Conservation (phyloP, 2,888 invertebrate genomes). For the Aspidiotus destructor region DNA sequence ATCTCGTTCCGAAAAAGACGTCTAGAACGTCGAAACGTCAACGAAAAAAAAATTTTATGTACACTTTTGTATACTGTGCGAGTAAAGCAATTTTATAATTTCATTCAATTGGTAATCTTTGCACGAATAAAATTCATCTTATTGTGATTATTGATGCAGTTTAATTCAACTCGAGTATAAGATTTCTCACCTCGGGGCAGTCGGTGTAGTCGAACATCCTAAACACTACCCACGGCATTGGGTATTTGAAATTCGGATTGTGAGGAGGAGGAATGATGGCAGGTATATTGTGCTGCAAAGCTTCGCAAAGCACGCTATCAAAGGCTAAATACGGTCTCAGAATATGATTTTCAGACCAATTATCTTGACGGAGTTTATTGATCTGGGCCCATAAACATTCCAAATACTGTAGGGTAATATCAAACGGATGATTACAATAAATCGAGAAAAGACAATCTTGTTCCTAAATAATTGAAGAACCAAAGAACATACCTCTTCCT, state of each 20-base stretch:
- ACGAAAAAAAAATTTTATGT: background rate
- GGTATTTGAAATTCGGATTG: slow-evolving; percentile 79
- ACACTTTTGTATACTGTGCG: too few relatives aligned
- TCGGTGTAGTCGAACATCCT: slow-evolving; percentile 98
- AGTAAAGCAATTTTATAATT: too few relatives aligned
- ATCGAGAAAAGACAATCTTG: background rate
- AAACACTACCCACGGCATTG: slow-evolving; percentile 89
- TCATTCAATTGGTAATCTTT: too few relatives aligned
- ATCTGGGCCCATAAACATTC: slow-evolving; percentile 96
- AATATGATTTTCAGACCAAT: slow-evolving; percentile 96
- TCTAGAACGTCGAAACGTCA: background rate
- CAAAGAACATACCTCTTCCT: slow-evolving; percentile 48
- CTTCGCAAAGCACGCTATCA: slow-evolving; percentile 89
- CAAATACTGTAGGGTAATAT: slow-evolving; percentile 53
- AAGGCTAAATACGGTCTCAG: slow-evolving; percentile 90
- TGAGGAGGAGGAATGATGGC: slow-evolving; percentile 86
- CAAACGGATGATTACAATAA: background rate
- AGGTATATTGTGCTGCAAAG: slow-evolving; percentile 89
- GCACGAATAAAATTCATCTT: too few relatives aligned
- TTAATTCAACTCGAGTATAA: slow-evolving; percentile 5
- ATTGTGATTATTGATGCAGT: background rate
- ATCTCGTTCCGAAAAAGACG: background rate
- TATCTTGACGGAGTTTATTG: slow-evolving; percentile 79
- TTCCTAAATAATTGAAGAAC: background rate
- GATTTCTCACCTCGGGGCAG: slow-evolving; percentile 66